These are phyloP conservation scores for Pygoscelis antarcticus DNA, from an alignment of 2,113 vertebrate genomes.

Conservation along the genomic window DNA sequence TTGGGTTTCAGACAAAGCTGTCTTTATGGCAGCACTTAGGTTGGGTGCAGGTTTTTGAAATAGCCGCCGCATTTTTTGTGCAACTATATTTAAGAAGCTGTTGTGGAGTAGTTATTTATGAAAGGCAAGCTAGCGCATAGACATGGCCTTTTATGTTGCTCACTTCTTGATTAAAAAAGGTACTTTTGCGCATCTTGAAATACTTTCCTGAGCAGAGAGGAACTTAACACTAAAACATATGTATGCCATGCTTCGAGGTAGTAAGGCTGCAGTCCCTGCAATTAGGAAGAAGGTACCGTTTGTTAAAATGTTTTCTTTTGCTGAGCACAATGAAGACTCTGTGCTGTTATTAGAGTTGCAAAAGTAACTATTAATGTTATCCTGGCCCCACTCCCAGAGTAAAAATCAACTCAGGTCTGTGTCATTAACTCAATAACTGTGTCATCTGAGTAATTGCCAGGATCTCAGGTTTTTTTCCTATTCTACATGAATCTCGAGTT, in stretches of 20 bases:
- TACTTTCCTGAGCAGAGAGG: not conserved
- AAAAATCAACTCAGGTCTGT: not conserved
- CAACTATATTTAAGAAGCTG: not conserved
- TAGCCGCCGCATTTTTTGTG: not conserved
- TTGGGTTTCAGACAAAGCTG: not conserved
- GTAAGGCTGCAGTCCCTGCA: not conserved
- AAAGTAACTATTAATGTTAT: not conserved
- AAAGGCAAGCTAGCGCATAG: not conserved
- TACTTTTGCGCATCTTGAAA: slow-evolving; percentile 32
- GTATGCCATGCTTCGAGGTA: accelerated
- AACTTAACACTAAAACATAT: not conserved
- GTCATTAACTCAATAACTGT: not conserved
- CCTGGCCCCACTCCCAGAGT: not conserved
- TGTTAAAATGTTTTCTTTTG: not conserved
- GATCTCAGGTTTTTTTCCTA: not conserved
- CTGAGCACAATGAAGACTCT: not conserved
- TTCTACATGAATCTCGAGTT: not conserved
- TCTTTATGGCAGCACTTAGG: not conserved
- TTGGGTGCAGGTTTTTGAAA: not conserved
- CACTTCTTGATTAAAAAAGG: not conserved
- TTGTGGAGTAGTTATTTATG: not conserved
- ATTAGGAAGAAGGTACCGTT: not conserved
- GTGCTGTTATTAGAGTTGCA: not conserved
- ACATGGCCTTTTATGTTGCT: not conserved
- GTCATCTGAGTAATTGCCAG: not conserved